Evolutionary conservation across 2,888 invertebrate genomes (phyloP), one percentile per base, ranked within the genome.

Genomic region (Alcis repandata): DNA sequence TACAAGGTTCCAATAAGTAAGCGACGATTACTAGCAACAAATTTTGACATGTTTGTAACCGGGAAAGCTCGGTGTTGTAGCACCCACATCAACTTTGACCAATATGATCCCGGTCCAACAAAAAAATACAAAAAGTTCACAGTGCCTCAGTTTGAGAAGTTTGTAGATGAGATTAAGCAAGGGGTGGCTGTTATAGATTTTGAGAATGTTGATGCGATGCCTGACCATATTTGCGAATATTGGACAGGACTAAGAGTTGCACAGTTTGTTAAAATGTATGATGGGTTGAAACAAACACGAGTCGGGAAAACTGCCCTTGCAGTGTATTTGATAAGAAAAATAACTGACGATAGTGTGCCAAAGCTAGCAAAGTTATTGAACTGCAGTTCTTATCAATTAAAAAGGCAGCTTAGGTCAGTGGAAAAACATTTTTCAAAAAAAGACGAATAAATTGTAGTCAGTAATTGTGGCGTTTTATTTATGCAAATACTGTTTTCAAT

Each of bases 131-230:
- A 20, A 1, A n/a, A 38, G n/a, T 52, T 52, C 9, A 22, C 52
- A 3, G 9, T 38, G 1, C 52, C 36, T 11, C 52, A 54, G 20
- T 54, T 54, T 41, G 54, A 54, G 15, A 7, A 1, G n/a, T 54
- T 41, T n/a, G 27, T 54, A 15, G 54, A 41, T 41, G 41, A 41
- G n/a, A n/a, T 27, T 0, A 40, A 54, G 41, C n/a, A 40, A 7
- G 54, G 54, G 8, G 27, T 40, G 41, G 41, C 10, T 41, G 20
- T 54, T 15, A 20, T 54, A 20, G 54, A 54, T 19, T 54, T 54
- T 11, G 54, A 54, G 17, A 54, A 54, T 17, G 41, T 41, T 41
- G 54, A 54, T 15, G 40, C 54, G 8, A 54, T 54, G 54, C 6
- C 41, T 22, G 40, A 51, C 43, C 22, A 61, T 17, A 41, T 54